A percentile compares a stretch with the other conserved stretches of the same genome.
phyloP scores from a whole-genome alignment of 1,140 invertebrate genomes.

The Bombus vancouverensis region DNA sequence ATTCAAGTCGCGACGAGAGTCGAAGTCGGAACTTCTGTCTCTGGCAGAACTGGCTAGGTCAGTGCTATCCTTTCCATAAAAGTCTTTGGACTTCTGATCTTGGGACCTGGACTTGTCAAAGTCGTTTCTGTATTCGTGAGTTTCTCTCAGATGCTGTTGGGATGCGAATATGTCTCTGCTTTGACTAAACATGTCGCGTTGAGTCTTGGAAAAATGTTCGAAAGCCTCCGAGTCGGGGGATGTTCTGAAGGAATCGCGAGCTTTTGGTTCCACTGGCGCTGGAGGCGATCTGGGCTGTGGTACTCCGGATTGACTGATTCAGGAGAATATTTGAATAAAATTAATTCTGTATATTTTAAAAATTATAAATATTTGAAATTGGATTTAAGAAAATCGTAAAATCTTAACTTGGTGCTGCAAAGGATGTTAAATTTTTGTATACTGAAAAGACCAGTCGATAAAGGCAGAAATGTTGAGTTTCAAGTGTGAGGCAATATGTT shows the following conservation, averaged over 20 bases:
- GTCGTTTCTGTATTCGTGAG: constrained; percentile 76
- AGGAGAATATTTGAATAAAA: not conserved
- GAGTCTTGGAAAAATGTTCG: constrained; percentile 81
- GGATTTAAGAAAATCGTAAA: too few species aligned
- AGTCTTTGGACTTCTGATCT: constrained; percentile 84
- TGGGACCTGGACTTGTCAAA: constrained; percentile 79
- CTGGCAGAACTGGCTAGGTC: constrained; percentile 76
- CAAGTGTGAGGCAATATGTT: not conserved
- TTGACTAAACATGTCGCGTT: constrained; percentile 80
- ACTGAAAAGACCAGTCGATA: too few species aligned
- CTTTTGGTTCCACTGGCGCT: constrained; percentile 88
- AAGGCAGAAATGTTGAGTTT: not conserved
- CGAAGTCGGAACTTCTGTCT: constrained; percentile 78
- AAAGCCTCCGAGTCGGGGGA: constrained; percentile 86
- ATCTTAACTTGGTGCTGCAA: too few species aligned
- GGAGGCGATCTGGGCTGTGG: constrained; percentile 84
- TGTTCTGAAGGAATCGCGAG: constrained; percentile 85
- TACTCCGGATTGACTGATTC: constrained; percentile 78
- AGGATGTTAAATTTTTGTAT: too few species aligned
- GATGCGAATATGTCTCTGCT: constrained; percentile 79
- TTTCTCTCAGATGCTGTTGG: constrained; percentile 77
- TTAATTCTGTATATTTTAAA: not conserved
- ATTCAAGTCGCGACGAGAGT: constrained; percentile 76
- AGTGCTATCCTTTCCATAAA: constrained; percentile 81
- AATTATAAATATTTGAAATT: too few species aligned